A percentile compares a stretch with the other conserved stretches of the same genome.
Conservation (phyloP, 2,797 vertebrate genomes). For the Poecilia velifera region DNA sequence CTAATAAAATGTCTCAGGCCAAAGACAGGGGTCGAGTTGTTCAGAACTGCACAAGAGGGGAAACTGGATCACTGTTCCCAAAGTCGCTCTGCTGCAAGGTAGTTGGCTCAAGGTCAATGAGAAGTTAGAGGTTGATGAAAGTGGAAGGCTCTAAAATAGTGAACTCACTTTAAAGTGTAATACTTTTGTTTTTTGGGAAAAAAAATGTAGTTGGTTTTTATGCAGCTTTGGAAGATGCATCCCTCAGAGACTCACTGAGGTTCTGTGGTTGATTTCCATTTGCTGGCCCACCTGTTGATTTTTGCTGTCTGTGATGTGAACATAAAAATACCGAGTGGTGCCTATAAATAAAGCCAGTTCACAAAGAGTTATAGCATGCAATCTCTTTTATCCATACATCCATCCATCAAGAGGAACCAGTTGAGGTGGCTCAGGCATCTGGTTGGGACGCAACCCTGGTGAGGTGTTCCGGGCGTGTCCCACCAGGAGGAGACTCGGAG, state of each 20-base stretch:
- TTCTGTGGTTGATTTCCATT: background rate
- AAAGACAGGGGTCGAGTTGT: constrained; percentile 35
- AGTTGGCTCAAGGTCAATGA: constrained; percentile 25
- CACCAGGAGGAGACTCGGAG: background rate
- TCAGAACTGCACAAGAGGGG: constrained; percentile 9
- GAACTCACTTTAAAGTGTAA: background rate
- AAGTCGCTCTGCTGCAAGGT: background rate
- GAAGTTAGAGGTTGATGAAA: constrained; percentile 12
- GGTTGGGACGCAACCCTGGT: background rate
- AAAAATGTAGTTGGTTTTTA: background rate
- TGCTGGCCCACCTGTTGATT: background rate
- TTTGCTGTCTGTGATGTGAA: background rate
- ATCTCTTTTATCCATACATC: background rate
- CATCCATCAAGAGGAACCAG: background rate
- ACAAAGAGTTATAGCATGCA: background rate
- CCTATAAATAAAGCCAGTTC: background rate
- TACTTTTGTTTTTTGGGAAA: background rate
- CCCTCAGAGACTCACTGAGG: background rate
- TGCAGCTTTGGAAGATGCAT: background rate
- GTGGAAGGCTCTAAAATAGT: background rate
- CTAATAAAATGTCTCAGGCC: constrained; percentile 35
- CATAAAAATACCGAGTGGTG: background rate
- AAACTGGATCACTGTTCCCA: constrained; percentile 17
- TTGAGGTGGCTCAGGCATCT: background rate
- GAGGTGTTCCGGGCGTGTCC: too few species aligned